Evolutionary conservation across 1,140 invertebrate species (phyloP).

Genomic region (Octopus sinensis): DNA sequence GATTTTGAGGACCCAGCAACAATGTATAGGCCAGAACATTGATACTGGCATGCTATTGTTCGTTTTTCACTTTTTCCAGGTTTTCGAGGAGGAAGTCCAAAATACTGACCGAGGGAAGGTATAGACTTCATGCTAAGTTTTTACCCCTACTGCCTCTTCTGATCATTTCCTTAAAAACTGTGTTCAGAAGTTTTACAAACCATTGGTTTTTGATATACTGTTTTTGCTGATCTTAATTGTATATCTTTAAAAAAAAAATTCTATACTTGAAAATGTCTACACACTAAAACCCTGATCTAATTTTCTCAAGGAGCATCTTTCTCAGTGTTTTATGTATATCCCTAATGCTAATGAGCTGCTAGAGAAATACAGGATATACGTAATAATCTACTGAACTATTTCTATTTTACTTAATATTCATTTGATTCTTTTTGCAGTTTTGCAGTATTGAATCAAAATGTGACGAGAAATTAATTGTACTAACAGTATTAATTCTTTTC

Average conservation of each 20-base stretch:
- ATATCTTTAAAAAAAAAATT: not conserved
- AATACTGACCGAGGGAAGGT: conserved; percentile 1
- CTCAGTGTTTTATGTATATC: not conserved
- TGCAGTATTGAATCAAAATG: not conserved
- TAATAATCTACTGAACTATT: not conserved
- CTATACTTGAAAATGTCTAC: no score
- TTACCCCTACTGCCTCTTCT: conserved; percentile 6
- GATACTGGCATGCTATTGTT: conserved; percentile 9
- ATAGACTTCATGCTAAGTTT: conserved; percentile 11
- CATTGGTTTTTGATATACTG: not conserved
- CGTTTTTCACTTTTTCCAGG: conserved; percentile 10
- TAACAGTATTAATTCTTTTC: conserved; percentile 3
- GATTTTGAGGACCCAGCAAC: not conserved
- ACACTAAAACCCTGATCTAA: not conserved
- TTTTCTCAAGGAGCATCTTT: no score
- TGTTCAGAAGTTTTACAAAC: not conserved
- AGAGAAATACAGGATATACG: not conserved
- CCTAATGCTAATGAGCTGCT: not conserved
- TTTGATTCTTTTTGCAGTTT: conserved; percentile 4
- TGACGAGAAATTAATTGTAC: conserved; percentile 1
- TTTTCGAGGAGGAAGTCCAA: conserved; percentile 11
- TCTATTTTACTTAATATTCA: not conserved
- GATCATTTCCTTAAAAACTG: not conserved
- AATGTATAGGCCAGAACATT: not conserved
- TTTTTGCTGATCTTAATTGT: conserved; percentile 2